phyloP scores from a whole-genome alignment of 2,113 vertebrate genomes.

The Chaetodon auriga region DNA sequence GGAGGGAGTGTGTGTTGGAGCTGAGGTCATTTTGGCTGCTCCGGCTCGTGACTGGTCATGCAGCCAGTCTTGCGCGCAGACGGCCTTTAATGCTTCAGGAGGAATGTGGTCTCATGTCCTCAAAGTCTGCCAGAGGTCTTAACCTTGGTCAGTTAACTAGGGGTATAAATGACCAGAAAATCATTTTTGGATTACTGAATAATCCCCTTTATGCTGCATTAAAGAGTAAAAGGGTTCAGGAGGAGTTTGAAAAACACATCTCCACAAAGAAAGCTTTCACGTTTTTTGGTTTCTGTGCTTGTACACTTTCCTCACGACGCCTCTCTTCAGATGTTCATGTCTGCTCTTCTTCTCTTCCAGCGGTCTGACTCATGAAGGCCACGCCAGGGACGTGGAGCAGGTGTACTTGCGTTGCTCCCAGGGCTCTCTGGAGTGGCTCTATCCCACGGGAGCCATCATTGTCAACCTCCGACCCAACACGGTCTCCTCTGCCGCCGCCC shows the following conservation, averaged over 20 bases:
- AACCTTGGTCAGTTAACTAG: constrained; percentile 52
- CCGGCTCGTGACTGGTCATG: constrained; percentile 83
- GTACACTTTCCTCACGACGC: neutral
- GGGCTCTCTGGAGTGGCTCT: constrained; percentile 95
- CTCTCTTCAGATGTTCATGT: neutral
- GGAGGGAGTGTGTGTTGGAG: constrained; percentile 63
- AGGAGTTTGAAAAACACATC: neutral
- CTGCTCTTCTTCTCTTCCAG: constrained; percentile 75
- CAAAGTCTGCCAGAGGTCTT: constrained; percentile 52
- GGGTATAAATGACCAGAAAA: constrained; percentile 46
- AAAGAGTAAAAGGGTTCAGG: neutral
- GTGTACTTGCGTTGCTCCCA: constrained; percentile 96
- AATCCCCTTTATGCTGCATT: constrained; percentile 39
- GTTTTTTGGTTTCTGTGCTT: neutral
- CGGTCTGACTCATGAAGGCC: constrained; percentile 94
- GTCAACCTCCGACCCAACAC: constrained; percentile 95
- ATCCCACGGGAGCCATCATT: constrained; percentile 95
- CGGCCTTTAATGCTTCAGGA: constrained; percentile 70
- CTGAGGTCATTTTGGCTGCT: constrained; percentile 72
- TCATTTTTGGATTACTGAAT: constrained; percentile 40
- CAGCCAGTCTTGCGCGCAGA: constrained; percentile 75
- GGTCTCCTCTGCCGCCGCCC: constrained; percentile 83
- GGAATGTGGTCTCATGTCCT: constrained; percentile 74
- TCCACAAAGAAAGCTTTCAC: neutral
- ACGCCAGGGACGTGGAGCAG: constrained; percentile 96